A percentile compares a stretch with the other conserved stretches of the same genome.
These are phyloP conservation scores for Heteromormyrus szaboi DNA, from an alignment of 2,797 vertebrate genomes.

Conservation along the genomic window DNA sequence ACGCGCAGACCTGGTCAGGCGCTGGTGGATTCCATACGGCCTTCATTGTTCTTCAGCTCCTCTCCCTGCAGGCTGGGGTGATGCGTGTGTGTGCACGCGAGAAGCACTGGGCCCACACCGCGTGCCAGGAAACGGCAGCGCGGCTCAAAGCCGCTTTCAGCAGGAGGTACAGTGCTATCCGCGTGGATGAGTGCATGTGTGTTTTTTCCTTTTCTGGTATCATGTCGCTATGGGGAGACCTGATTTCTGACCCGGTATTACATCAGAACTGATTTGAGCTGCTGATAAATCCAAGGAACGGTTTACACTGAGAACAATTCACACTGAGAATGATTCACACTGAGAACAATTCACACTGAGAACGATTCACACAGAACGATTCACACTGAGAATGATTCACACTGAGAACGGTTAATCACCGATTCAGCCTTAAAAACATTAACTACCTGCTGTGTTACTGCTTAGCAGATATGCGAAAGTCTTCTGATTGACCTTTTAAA, in stretches of 20 bases:
- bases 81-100: too few relatives aligned
- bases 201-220: not conserved
- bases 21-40: conserved; percentile 58
- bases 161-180: conserved; percentile 50
- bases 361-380: too few relatives aligned
- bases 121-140: conserved; percentile 61
- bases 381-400: too few relatives aligned
- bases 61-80: not conserved
- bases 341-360: too few relatives aligned
- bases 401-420: too few relatives aligned
- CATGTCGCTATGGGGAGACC: not conserved
- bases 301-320: too few relatives aligned
- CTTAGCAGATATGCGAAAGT: not conserved
- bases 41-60: conserved; percentile 52
- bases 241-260: not conserved
- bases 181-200: not conserved
- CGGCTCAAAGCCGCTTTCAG: conserved; percentile 60
- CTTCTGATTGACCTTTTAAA: not conserved
- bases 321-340: too few relatives aligned
- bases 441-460: not conserved
- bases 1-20: conserved; percentile 57
- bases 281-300: not conserved
- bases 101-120: conserved; percentile 61
- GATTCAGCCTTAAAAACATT: not conserved
- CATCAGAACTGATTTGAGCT: not conserved